Base-by-base conservation (phyloP, 2,888 invertebrate species). In the Phengaris arion region DNA sequence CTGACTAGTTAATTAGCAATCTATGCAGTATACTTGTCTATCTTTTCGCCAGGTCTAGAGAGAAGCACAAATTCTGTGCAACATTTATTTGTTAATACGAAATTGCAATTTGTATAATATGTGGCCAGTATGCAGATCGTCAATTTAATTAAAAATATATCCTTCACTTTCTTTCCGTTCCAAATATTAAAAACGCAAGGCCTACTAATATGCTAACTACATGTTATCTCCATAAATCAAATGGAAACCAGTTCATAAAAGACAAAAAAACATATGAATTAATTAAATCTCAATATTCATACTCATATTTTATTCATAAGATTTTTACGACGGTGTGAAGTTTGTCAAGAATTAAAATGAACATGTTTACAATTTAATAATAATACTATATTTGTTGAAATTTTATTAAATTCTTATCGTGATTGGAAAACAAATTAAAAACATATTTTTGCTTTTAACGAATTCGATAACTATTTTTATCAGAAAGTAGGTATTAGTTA, bases 91-190 rank as follows among this genome's bases (percentile, higher is more conserved):
- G 35, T 35, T 35, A 35, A 4, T 4, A 35, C 4, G 7, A n/a
- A 13, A 57, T 15, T 57, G 15, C 57, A n/a, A 59, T 59, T 59
- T 22, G 10, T 64, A 64, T 5, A 45, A 35, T 45, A 3, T 35
- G 35, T 35, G 35, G 10, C 12, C 12, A 35, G 13, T 45, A 64
- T 64, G 64, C 13, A 64, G 8, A 13, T 45, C 64, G 22, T 64
- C 22, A 22, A 64, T 10, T 52, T 52, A 52, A 52, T 22, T 15
- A 10, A 10, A 64, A 35, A 64, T 12, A 35, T 35, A 64, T 64
- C 64, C 64, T 35, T 64, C 35, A 64, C 64, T 64, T 64, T 64
- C 64, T 64, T 64, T 64, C 64, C 64, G 64, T 64, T 64, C 64
- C 35, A 64, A 64, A 45, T 64, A 64, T 64, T 64, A 2, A 64